phyloP scores from a whole-genome alignment of 2,797 vertebrate species.

The Aselliscus stoliczkanus region DNA sequence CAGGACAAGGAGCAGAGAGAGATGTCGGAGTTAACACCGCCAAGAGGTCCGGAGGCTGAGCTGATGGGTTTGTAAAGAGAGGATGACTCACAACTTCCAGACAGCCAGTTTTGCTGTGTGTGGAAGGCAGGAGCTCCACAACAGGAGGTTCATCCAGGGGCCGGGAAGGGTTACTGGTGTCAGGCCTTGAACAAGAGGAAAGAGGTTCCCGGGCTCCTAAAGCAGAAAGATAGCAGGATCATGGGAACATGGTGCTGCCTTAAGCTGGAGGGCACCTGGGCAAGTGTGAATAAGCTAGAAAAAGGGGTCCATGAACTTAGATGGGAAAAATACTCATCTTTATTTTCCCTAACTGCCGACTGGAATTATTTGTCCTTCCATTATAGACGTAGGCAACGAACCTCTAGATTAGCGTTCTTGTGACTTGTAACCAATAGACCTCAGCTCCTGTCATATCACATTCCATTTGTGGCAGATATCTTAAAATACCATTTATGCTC shows the following conservation, averaged over 20 bases:
- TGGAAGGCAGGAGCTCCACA: background rate
- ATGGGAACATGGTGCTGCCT: background rate
- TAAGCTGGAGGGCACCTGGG: background rate
- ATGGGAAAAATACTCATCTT: background rate
- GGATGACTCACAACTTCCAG: too few relatives aligned
- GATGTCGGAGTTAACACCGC: background rate
- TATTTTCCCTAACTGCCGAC: background rate
- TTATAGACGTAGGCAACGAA: background rate
- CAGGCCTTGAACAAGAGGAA: background rate
- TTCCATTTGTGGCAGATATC: background rate
- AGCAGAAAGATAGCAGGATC: accelerated
- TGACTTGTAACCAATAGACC: background rate
- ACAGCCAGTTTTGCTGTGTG: background rate
- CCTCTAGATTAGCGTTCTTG: background rate
- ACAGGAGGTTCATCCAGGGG: background rate
- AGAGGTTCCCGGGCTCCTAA: background rate
- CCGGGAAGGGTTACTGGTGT: background rate
- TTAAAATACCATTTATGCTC: background rate
- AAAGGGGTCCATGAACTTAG: accelerated
- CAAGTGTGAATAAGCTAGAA: background rate
- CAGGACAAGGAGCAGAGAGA: background rate
- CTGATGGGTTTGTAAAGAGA: background rate
- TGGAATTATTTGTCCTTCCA: background rate
- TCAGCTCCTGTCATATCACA: background rate
- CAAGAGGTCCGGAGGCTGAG: too few relatives aligned